Evolutionary conservation across 2,797 vertebrate genomes (phyloP), one percentile per base, ranked within the genome.

Genomic region (Otolemur crassicaudatus): DNA sequence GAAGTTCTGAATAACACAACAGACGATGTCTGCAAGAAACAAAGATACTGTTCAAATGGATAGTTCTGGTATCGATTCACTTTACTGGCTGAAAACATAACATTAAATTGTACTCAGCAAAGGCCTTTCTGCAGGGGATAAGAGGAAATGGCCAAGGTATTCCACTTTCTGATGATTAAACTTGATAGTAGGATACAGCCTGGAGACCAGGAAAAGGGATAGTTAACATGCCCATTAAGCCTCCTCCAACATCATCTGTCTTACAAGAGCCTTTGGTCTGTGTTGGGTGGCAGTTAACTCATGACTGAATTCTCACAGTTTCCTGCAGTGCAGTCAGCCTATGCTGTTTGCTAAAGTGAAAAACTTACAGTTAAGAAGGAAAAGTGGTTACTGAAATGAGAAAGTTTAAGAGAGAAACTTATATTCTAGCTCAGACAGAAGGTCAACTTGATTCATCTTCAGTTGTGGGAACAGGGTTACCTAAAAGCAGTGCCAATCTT

Each of bases 141-240:
- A 90, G 92, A 92, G 31, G 56, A 83, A 90, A 96, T 61, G 37
- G n/a, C 61, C 56, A 92, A 94, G 85, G 29, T 61, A 96, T 85
- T 95, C 89, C 31, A 86, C 86, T 90, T 93, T 73, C 92, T 93
- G 92, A 94, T 97, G 88, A 97, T 96, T 93, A 96, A 97, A 94
- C 91, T 69, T 75, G 91, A 94, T 95, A 92, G 95, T 85, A 83
- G 84, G n/a, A n/a, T 37, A 37, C 83, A 19, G 34, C 56, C 72
- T 82, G 20, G 31, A 94, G 87, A 75, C 65, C 27, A 75, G 29
- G 31, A 23, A 70, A 86, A 95, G 17, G 43, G 46, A 34, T 61
- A 29, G 86, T 93, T 95, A 95, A 82, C 76, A 84, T 90, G 69
- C 60, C 94, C 65, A 84, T 87, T 94, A 69, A 29, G 22, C n/a